Evolutionary conservation across 1,140 invertebrate genomes (phyloP).

Genomic region (Leptinotarsa texana): DNA sequence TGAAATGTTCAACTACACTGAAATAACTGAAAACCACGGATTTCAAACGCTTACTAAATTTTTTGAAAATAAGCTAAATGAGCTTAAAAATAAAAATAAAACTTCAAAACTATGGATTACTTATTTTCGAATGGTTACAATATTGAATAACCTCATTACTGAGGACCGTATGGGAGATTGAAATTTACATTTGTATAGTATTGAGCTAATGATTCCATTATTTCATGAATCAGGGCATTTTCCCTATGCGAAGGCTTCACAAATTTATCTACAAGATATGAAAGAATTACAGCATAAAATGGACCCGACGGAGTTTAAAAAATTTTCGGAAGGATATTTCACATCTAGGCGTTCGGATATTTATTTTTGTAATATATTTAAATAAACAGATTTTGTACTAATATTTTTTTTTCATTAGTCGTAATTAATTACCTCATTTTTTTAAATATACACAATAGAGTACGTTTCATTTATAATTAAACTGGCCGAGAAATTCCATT

Average conservation of each 20-base stretch:
- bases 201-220: constrained; percentile 46
- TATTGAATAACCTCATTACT: constrained; percentile 49
- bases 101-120: constrained; percentile 51
- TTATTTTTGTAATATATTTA: constrained; percentile 37
- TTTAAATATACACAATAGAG: no score
- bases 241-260: constrained; percentile 50
- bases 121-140: constrained; percentile 52
- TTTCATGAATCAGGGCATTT: constrained; percentile 55
- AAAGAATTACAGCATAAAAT: constrained; percentile 41
- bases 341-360: constrained; percentile 34
- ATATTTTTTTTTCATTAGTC: no score
- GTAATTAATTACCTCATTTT: no score
- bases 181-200: constrained; percentile 50
- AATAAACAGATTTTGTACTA: no score
- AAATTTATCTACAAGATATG: constrained; percentile 54
- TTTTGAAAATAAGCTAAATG: constrained; percentile 32
- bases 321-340: constrained; percentile 47
- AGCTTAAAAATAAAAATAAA: constrained; percentile 33
- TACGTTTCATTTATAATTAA: no score
- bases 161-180: constrained; percentile 54
- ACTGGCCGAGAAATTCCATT: no score
- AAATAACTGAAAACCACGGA: constrained; percentile 31
- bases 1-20: constrained; percentile 26
- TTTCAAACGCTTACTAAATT: constrained; percentile 32
- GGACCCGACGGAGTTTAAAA: constrained; percentile 44